Percentiles rank a stretch among this genome's conserved stretches.
Conservation (phyloP, 30 jellyfish, hydroid and myxozoan genomes). For the Clytia hemisphaerica region DNA sequence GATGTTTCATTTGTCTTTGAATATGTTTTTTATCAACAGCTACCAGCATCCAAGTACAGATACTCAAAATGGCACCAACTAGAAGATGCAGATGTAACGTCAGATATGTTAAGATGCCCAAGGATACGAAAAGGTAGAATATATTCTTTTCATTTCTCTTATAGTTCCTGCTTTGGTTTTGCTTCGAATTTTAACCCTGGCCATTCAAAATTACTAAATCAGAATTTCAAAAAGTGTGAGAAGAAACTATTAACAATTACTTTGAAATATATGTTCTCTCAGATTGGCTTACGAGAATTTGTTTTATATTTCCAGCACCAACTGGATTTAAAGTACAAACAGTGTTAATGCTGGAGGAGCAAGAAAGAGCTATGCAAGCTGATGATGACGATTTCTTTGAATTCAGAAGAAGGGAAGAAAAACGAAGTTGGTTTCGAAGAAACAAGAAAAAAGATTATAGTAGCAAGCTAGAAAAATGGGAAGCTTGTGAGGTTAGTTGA, state of each 20-base stretch:
- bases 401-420: slow-evolving; percentile 15
- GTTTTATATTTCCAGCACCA: slow-evolving; percentile 49
- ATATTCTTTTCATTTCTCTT: neutral
- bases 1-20: neutral
- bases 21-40: slow-evolving; percentile 15
- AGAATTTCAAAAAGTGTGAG: neutral
- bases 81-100: slow-evolving; percentile 52
- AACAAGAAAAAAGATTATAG: slow-evolving; percentile 48
- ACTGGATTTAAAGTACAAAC: slow-evolving; percentile 55
- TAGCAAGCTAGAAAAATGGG: slow-evolving; percentile 80
- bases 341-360: slow-evolving; percentile 59
- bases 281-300: too few species aligned
- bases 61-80: slow-evolving; percentile 82
- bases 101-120: slow-evolving; percentile 73
- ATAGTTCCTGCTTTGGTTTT: neutral
- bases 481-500: slow-evolving; percentile 58
- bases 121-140: slow-evolving; percentile 71
- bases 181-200: neutral
- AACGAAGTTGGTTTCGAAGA: slow-evolving; percentile 17
- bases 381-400: slow-evolving; percentile 31
- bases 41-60: slow-evolving; percentile 84
- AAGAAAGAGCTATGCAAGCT: slow-evolving; percentile 12
- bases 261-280: neutral
- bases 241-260: neutral
- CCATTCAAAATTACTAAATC: neutral